Conservation (phyloP, 2,113 vertebrate species). For the Melierax canorus region DNA sequence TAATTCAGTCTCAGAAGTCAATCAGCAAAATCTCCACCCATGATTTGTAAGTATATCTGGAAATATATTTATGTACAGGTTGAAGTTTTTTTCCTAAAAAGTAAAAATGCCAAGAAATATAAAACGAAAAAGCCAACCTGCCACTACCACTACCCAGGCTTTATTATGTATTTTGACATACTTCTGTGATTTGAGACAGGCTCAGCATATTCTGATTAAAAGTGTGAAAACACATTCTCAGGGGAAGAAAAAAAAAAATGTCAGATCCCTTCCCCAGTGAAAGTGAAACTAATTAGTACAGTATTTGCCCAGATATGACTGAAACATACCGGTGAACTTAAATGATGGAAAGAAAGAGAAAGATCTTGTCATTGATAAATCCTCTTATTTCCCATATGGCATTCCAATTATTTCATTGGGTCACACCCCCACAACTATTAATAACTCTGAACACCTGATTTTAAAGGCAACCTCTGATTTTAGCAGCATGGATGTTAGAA, state of each 20-base stretch:
- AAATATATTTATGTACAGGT: background rate
- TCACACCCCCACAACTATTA: background rate
- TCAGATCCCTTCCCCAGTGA: background rate
- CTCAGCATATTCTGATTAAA: conserved; percentile 2
- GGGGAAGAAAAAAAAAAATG: background rate
- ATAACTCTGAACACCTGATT: background rate
- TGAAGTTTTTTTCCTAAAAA: background rate
- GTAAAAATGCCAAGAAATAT: background rate
- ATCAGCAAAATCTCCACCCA: background rate
- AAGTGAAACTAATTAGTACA: background rate
- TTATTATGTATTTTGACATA: background rate
- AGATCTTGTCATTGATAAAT: background rate
- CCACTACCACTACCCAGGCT: background rate
- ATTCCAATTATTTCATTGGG: background rate
- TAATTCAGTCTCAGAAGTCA: background rate
- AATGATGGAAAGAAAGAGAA: background rate
- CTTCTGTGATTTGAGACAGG: background rate
- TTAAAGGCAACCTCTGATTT: background rate
- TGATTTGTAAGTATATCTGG: background rate
- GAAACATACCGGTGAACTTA: background rate
- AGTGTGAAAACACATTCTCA: background rate
- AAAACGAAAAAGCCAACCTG: background rate
- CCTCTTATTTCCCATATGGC: background rate
- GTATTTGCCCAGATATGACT: background rate
- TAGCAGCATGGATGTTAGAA: background rate